phyloP scores from a whole-genome alignment of 2,888 invertebrate genomes.

The Amphiduros pacificus region DNA sequence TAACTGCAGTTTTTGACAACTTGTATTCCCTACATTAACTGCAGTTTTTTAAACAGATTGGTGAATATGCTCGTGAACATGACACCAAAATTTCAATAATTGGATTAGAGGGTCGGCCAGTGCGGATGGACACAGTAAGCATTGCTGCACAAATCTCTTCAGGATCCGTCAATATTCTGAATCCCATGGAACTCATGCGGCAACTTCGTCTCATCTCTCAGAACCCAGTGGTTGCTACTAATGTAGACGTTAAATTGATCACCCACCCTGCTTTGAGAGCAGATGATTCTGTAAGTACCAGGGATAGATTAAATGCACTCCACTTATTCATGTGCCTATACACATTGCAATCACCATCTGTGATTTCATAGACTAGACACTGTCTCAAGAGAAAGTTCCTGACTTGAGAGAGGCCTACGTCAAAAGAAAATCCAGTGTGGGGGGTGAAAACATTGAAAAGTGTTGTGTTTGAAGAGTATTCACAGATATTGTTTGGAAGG shows the following conservation, averaged over 20 bases:
- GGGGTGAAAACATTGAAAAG: not conserved
- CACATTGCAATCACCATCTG: too few species aligned
- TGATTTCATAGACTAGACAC: too few species aligned
- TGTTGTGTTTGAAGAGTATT: too few species aligned
- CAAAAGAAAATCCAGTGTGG: not conserved
- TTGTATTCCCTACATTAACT: too few species aligned
- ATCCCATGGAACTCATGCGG: constrained; percentile 49
- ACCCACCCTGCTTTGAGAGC: constrained; percentile 38
- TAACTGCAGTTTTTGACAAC: too few species aligned
- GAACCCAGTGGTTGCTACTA: constrained; percentile 47
- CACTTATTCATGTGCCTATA: not conserved
- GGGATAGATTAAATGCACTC: not conserved
- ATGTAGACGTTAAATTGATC: constrained; percentile 40
- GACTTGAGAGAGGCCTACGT: too few species aligned
- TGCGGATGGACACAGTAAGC: constrained; percentile 35
- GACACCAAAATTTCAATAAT: constrained; percentile 44
- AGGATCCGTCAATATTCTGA: constrained; percentile 44
- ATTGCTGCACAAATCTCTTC: constrained; percentile 40
- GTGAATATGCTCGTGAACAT: constrained; percentile 42
- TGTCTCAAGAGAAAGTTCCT: not conserved
- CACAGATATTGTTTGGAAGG: too few species aligned
- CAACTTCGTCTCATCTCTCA: constrained; percentile 47
- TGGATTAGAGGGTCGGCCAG: constrained; percentile 40
- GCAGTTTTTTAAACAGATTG: too few species aligned
- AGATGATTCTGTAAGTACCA: constrained; percentile 34